phyloP scores from a whole-genome alignment of 2,888 invertebrate genomes.

The Griposia aprilina region DNA sequence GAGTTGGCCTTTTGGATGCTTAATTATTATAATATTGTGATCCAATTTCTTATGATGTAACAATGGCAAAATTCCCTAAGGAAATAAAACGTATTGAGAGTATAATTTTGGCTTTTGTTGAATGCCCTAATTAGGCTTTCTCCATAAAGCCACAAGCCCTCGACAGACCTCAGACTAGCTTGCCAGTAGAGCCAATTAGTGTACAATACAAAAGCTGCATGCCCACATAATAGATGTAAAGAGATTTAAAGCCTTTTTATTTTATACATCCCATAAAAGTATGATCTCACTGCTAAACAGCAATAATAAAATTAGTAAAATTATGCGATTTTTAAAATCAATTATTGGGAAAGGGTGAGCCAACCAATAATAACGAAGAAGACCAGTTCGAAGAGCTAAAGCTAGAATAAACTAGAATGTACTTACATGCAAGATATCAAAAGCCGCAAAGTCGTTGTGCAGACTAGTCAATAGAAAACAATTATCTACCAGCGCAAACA shows the following conservation, averaged over 20 bases:
- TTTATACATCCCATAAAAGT: not conserved
- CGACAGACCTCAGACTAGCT: not conserved
- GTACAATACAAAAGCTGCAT: not conserved
- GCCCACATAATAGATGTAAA: not conserved
- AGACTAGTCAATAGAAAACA: constrained; percentile 42
- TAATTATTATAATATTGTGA: not conserved
- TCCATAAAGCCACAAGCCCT: not conserved
- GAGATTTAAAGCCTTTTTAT: not conserved
- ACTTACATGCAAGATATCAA: constrained; percentile 52
- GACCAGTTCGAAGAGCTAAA: not conserved
- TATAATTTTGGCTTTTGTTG: not conserved
- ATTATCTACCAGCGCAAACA: constrained; percentile 41
- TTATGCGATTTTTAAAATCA: not conserved
- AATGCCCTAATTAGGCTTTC: not conserved
- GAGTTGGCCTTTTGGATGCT: constrained; percentile 3
- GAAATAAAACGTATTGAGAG: not conserved
- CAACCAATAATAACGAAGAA: not conserved
- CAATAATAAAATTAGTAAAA: not conserved
- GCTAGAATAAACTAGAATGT: not conserved
- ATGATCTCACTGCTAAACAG: not conserved
- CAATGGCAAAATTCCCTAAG: not conserved
- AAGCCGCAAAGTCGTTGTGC: not conserved
- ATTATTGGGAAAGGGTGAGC: not conserved
- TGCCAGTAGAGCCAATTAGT: not conserved
- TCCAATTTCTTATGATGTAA: not conserved